Evolutionary conservation across 2,113 vertebrate genomes (phyloP), one percentile per base, ranked within the genome.

Genomic region (Stictonetta naevosa): DNA sequence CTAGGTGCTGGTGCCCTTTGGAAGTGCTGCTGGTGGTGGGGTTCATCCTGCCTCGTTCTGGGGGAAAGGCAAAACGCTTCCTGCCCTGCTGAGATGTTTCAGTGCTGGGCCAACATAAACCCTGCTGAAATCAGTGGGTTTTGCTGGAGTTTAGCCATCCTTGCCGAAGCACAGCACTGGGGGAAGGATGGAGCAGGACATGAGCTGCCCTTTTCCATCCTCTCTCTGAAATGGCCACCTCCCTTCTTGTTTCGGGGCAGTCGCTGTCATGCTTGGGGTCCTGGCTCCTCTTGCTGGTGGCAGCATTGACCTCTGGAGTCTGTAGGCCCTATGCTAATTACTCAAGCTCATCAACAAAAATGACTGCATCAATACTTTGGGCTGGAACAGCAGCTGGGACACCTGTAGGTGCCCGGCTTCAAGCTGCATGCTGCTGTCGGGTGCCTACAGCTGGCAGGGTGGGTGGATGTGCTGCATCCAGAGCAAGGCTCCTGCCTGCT

Each of bases 81-180:
- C 46, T n/a, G 48, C 34, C 3, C 26, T 0, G 0, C 12, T 40
- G 34, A 46, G 38, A 19, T 0, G 1, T 3, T 63, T 26, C 29
- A 80, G 38, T 0, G 2, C 36, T 21, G 34, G 66, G 16, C 16
- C 10, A 18, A 19, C 33, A 29, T 26, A 44, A 75, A 40, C 19
- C 63, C 17, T 88, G 36, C 55, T 88, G 82, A 36, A 74, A 13
- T 3, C 13, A 28, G 29, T 46, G 71, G 42, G 3, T 10, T 74
- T 62, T 86, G 50, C 34, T 94, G 59, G 55, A 59, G 42, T 50
- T 69, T 6, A 36, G 38, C 23, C 83, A 2, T 26, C 11, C 2
- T 23, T 2, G 3, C 44, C 68, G 13, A 67, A 76, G 29, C 29
- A 29, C 0, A 1, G 13, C 53, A 4, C 14, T 4, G 38, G 40